phyloP scores from a whole-genome alignment of 35 echinoderm and acorn worm genomes.

The Apostichopus japonicus region DNA sequence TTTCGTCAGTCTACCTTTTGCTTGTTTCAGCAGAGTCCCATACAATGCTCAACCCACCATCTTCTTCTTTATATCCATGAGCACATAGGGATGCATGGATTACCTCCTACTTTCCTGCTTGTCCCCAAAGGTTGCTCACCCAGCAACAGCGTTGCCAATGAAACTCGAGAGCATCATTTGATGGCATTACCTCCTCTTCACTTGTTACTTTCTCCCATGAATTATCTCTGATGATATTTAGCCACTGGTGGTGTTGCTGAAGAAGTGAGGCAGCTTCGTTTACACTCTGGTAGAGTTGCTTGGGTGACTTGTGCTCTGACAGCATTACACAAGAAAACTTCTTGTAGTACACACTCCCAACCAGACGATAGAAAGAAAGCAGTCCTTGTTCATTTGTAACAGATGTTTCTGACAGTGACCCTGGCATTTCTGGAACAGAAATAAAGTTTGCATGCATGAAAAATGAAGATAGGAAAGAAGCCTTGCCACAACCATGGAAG shows the following conservation, averaged over 20 bases:
- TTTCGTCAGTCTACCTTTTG: constrained; percentile 38
- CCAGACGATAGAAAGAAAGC: constrained; percentile 30
- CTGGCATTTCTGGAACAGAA: background rate
- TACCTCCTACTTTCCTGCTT: constrained; percentile 7
- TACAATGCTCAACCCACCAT: background rate
- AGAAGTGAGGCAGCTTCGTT: background rate
- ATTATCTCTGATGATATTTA: constrained; percentile 6
- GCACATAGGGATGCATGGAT: background rate
- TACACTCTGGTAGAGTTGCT: constrained; percentile 16
- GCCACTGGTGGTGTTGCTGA: background rate
- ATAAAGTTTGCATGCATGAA: constrained; percentile 7
- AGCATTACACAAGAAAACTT: constrained; percentile 48
- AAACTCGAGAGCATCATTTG: constrained; percentile 36
- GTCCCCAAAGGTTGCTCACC: constrained; percentile 28
- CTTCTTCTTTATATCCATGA: constrained; percentile 17
- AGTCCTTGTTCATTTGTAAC: constrained; percentile 7
- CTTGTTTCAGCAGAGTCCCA: constrained; percentile 27
- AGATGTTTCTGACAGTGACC: background rate
- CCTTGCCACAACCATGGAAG: constrained; percentile 47
- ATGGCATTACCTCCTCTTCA: constrained; percentile 50
- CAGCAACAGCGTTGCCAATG: constrained; percentile 53
- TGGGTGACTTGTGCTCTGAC: background rate
- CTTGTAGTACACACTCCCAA: constrained; percentile 51
- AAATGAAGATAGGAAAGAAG: constrained; percentile 16
- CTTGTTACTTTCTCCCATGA: constrained; percentile 16